Evolutionary conservation across 2,888 invertebrate species (phyloP).

Genomic region (Oxytorus armatus): DNA sequence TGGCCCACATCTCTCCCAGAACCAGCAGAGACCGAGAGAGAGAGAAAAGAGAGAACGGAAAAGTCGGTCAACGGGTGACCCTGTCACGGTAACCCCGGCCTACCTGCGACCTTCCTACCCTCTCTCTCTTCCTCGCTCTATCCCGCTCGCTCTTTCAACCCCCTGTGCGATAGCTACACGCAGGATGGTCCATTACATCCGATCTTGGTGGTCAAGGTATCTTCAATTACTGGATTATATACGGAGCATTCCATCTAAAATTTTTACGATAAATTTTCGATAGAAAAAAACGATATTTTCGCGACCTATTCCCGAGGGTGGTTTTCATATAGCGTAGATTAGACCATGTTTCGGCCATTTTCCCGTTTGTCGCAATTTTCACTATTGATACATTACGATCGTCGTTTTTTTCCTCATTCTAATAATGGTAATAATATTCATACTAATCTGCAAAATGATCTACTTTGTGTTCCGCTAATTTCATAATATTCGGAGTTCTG

Average conservation of each 20-base stretch:
- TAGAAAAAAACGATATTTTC: too few relatives aligned
- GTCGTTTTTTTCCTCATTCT: too few relatives aligned
- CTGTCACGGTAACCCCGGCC: slow-evolving; percentile 75
- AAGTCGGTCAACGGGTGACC: slow-evolving; percentile 82
- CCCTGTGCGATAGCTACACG: slow-evolving; percentile 48
- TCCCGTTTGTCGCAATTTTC: too few relatives aligned
- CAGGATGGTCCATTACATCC: slow-evolving; percentile 53
- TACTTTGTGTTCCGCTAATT: too few relatives aligned
- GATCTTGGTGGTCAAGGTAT: slow-evolving; percentile 52
- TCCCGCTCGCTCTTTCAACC: slow-evolving; percentile 14
- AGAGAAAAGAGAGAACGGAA: slow-evolving; percentile 52
- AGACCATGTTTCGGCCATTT: too few relatives aligned
- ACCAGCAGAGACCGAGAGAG: slow-evolving; percentile 26
- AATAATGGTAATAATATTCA: too few relatives aligned
- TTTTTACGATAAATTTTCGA: too few relatives aligned
- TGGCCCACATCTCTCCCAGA: slow-evolving; percentile 50
- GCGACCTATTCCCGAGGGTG: too few relatives aligned
- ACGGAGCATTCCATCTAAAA: neutral
- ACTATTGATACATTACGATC: too few relatives aligned
- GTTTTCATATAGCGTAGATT: too few relatives aligned
- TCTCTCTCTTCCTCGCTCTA: slow-evolving; percentile 6
- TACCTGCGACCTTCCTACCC: slow-evolving; percentile 58
- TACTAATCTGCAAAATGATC: too few relatives aligned
- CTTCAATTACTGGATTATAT: slow-evolving; percentile 28
- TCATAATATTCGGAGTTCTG: too few relatives aligned